Evolutionary conservation across 2,888 invertebrate species (phyloP).

Genomic region (Lithosia quadra): DNA sequence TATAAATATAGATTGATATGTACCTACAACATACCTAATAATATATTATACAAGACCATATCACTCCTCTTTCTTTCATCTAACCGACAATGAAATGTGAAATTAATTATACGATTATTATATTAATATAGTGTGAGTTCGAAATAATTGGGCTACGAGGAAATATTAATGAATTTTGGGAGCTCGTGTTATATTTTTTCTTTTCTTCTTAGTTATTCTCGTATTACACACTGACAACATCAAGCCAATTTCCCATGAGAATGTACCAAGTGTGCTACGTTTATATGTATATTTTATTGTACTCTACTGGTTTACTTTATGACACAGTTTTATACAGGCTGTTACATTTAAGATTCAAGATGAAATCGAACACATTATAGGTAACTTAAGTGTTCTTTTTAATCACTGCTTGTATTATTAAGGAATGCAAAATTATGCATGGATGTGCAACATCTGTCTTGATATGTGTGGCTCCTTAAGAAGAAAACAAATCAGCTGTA

Average conservation of each 20-base stretch:
- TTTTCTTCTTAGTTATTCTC: background rate
- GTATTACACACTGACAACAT: background rate
- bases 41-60: background rate
- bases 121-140: conserved; percentile 7
- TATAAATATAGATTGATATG: no score
- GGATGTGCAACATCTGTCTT: background rate
- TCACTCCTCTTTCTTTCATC: background rate
- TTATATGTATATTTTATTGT: background rate
- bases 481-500: background rate
- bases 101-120: conserved; percentile 12
- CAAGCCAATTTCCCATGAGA: conserved; percentile 4
- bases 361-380: background rate
- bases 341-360: background rate
- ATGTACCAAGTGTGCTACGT: background rate
- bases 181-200: conserved; percentile 5
- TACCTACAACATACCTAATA: no score
- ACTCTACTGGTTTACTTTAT: background rate
- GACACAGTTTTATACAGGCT: background rate
- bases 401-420: background rate
- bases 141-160: conserved; percentile 5
- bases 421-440: background rate
- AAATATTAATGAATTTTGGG: conserved; percentile 5
- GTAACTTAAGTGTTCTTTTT: background rate
- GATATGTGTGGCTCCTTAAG: background rate
- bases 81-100: background rate